These are phyloP conservation scores for Eunapius fragilis DNA, from an alignment of 37 sponge, comb jelly and placozoan genomes.

Conservation along the genomic window DNA sequence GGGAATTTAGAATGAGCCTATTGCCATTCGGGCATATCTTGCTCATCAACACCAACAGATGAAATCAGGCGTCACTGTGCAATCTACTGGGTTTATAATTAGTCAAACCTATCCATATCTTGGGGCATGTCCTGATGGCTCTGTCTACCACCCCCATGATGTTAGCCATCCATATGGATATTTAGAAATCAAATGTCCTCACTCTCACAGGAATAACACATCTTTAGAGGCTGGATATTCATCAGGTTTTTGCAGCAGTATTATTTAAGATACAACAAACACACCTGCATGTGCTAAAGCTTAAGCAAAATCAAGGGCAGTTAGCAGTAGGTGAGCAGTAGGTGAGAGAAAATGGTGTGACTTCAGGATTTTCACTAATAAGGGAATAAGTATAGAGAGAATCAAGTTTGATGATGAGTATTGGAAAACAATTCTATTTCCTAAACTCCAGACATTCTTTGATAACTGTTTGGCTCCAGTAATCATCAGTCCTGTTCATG, in stretches of 20 bases:
- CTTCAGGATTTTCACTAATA: slow-evolving; percentile 26
- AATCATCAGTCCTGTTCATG: slow-evolving; percentile 11
- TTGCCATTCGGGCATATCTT: slow-evolving; percentile 10
- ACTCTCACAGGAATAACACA: slow-evolving; percentile 17
- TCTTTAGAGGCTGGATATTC: slow-evolving; percentile 19
- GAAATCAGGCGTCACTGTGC: not conserved
- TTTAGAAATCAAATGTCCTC: slow-evolving; percentile 46
- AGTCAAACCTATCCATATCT: slow-evolving; percentile 27
- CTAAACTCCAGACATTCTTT: slow-evolving; percentile 17
- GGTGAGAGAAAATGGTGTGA: slow-evolving; percentile 41
- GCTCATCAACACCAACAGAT: not conserved
- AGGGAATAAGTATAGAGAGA: slow-evolving; percentile 15
- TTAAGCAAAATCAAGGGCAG: slow-evolving; percentile 57
- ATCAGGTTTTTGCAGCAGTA: slow-evolving; percentile 2
- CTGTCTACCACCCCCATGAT: slow-evolving; percentile 26
- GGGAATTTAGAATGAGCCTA: slow-evolving; percentile 21
- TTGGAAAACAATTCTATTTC: not conserved
- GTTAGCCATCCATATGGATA: slow-evolving; percentile 20
- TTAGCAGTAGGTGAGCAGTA: too few relatives aligned
- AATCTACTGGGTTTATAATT: slow-evolving; percentile 20
- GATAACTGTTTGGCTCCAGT: slow-evolving; percentile 25
- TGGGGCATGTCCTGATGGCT: slow-evolving; percentile 55
- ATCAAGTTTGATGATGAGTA: slow-evolving; percentile 13
- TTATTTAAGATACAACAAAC: too few relatives aligned
- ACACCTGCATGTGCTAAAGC: too few relatives aligned